Evolutionary conservation across 1,140 invertebrate species (phyloP).

Genomic region (Bombus balteatus): DNA sequence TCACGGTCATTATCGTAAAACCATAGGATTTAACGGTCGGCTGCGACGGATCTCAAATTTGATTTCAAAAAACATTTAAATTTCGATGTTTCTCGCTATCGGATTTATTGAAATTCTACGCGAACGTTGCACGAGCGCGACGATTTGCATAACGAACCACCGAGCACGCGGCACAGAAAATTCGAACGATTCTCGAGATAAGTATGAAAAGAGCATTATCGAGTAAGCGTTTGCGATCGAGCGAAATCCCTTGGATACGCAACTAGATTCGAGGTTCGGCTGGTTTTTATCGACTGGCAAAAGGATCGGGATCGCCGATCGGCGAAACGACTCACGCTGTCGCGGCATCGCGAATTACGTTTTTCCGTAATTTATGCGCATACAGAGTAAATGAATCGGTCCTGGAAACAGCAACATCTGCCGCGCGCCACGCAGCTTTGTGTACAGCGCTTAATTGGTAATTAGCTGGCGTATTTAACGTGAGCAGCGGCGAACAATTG

Average conservation of each 20-base stretch:
- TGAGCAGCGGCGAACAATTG: slow-evolving; percentile 52
- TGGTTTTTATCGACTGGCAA: not conserved
- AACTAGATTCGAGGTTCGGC: not conserved
- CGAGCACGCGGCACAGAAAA: no score
- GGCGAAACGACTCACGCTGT: not conserved
- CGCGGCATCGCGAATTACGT: not conserved
- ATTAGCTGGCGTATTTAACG: slow-evolving; percentile 68
- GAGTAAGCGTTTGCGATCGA: not conserved
- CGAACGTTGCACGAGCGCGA: no score
- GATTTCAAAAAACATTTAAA: not conserved
- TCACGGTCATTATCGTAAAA: no score
- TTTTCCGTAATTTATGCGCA: slow-evolving; percentile 50
- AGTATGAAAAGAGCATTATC: no score
- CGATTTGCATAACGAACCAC: no score
- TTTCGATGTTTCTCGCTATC: not conserved
- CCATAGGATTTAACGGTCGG: no score
- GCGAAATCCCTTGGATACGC: not conserved
- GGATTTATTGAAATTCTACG: no score
- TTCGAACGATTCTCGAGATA: no score
- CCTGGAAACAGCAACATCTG: slow-evolving; percentile 40
- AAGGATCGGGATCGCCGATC: not conserved
- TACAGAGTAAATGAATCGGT: slow-evolving; percentile 58
- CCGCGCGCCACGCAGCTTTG: slow-evolving; percentile 40
- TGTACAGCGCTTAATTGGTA: slow-evolving; percentile 64
- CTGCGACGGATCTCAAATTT: no score